Base-by-base conservation (phyloP, 2,888 invertebrate genomes). In the Zonitis immaculata region DNA sequence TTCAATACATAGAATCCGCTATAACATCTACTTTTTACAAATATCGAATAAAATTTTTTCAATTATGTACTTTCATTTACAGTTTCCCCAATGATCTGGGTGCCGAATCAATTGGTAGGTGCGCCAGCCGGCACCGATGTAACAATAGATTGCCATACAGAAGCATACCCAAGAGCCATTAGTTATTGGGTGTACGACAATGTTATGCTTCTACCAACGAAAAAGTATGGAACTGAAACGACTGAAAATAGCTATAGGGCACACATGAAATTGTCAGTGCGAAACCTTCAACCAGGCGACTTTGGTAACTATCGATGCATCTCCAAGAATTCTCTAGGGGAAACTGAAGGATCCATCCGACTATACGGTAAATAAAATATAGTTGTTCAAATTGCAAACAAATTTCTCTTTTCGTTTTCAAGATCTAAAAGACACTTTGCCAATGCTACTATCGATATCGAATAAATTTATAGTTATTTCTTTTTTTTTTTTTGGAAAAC, bases 61-160 rank as follows among this genome's bases (percentile, higher is more conserved):
- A n/a, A n/a, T n/a, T n/a, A n/a, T n/a, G n/a, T n/a, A n/a, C n/a
- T n/a, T 18, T 35, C 8, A 3, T 9, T 78, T 79, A 20, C 79
- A 94, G 94, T 94, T 79, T 89, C 91, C 0, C 94, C 94, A 47
- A 91, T 93, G 90, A 92, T 94, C 73, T 93, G 91, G 89, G 92
- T 94, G 61, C 92, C 93, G 50, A 94, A 93, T 80, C 93, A 94
- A 79, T 80, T 94, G 76, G 92, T 94, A 58, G 93, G 94, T 1
- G 93, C 93, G 26, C 93, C 93, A 54, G 84, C 89, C 53, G 91
- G 91, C 58, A 92, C 92, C 45, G 91, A 93, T 79, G 93, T 93
- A 60, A 91, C 91, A 44, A 87, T 95, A 69, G 93, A 93, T 79
- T 95, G 95, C 75, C 91, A 92, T 75, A 91, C 93, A 16, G 95